Evolutionary conservation across 2,888 invertebrate species (phyloP).

Genomic region (Mythimna vitellina): DNA sequence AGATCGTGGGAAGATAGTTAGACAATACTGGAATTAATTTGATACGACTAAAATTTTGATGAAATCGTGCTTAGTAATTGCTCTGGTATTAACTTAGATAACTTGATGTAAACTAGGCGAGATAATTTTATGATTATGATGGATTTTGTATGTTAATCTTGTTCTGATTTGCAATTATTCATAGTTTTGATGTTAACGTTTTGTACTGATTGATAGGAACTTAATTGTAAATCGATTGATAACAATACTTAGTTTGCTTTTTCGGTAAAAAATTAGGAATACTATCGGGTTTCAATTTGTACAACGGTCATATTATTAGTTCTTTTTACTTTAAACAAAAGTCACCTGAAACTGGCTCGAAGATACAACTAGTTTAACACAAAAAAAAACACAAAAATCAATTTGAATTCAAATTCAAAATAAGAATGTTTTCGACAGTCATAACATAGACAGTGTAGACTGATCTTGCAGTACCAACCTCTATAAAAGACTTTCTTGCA

Average conservation of each 20-base stretch:
- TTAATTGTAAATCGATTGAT: not conserved
- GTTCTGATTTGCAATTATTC: not conserved
- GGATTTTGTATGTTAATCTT: conserved; percentile 28
- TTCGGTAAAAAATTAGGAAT: not conserved
- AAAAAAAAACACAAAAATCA: not conserved
- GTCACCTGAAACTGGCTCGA: no score
- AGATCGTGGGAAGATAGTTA: conserved; percentile 57
- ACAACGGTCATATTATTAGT: no score
- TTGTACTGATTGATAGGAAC: conserved; percentile 8
- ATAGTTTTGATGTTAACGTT: not conserved
- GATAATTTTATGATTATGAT: conserved; percentile 28
- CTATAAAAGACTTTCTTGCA: not conserved
- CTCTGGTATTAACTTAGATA: conserved; percentile 12
- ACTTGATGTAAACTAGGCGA: conserved; percentile 18
- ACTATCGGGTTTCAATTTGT: not conserved
- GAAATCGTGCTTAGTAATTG: conserved; percentile 56
- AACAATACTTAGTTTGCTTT: no score
- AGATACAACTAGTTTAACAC: no score
- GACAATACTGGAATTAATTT: conserved; percentile 54
- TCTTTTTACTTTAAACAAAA: not conserved
- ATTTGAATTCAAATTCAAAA: not conserved
- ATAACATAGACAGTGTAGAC: not conserved
- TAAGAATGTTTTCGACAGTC: no score
- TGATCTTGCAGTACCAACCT: not conserved
- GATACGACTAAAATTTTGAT: conserved; percentile 42